A percentile compares a stretch with the other conserved stretches of the same genome.
These are phyloP conservation scores for Seira sanloemensis DNA, from an alignment of 2,888 invertebrate genomes.

Conservation along the genomic window DNA sequence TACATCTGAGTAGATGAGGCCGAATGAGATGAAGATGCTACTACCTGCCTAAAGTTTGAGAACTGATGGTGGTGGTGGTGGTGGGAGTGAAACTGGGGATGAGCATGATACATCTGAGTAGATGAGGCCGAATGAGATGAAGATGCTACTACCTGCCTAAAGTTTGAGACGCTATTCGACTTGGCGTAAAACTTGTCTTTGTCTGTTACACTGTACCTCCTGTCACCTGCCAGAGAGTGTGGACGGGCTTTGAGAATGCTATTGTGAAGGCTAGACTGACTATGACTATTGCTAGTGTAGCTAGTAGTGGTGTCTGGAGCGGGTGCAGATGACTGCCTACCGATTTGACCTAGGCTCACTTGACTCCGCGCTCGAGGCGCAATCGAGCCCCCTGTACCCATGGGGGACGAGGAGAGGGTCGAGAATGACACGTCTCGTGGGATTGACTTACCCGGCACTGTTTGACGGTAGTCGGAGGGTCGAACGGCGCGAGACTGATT, in stretches of 20 bases:
- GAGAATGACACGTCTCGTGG: slow-evolving; percentile 54
- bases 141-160: slow-evolving; percentile 58
- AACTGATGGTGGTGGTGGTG: slow-evolving; percentile 17
- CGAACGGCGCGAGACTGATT: slow-evolving; percentile 45
- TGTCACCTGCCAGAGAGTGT: slow-evolving; percentile 60
- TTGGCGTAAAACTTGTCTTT: slow-evolving; percentile 65
- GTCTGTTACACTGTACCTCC: slow-evolving; percentile 61
- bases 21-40: too few relatives aligned
- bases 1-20: slow-evolving; percentile 24
- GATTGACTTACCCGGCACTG: slow-evolving; percentile 59
- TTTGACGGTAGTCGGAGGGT: slow-evolving; percentile 52
- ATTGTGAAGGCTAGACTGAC: slow-evolving; percentile 5
- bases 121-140: slow-evolving; percentile 34
- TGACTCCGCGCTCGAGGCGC: slow-evolving; percentile 37
- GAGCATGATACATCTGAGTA: slow-evolving; percentile 20
- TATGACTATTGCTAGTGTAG: not conserved
- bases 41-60: too few relatives aligned
- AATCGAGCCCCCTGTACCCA: slow-evolving; percentile 2
- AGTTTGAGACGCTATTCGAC: slow-evolving; percentile 69
- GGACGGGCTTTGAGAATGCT: slow-evolving; percentile 53
- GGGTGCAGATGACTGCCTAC: slow-evolving; percentile 57
- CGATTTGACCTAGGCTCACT: slow-evolving; percentile 54
- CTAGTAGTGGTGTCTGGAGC: not conserved
- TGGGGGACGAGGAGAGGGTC: slow-evolving; percentile 37
- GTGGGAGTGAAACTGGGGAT: slow-evolving; percentile 23